Evolutionary conservation across 2,888 invertebrate species (phyloP).

Genomic region (Sussaba pulchella): DNA sequence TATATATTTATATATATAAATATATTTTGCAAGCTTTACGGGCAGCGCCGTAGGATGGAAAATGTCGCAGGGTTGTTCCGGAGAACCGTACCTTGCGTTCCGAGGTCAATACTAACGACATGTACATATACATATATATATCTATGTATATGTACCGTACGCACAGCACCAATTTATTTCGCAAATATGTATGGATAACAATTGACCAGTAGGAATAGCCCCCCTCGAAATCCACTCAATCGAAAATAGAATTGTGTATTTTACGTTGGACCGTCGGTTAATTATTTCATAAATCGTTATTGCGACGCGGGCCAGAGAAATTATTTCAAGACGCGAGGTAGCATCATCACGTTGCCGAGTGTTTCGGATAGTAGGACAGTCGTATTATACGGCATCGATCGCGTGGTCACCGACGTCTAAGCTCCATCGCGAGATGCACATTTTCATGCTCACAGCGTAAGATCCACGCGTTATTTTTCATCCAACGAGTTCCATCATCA

Average conservation of each 20-base stretch:
- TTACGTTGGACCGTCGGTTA: not conserved
- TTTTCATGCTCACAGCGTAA: conserved; percentile 34
- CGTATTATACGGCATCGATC: conserved; percentile 53
- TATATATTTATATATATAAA: not conserved
- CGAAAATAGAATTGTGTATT: not conserved
- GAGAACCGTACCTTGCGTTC: conserved; percentile 5
- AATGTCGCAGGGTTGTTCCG: conserved; percentile 25
- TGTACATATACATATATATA: too few species aligned
- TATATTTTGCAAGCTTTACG: conserved; percentile 7
- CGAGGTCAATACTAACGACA: conserved; percentile 25
- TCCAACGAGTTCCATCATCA: too few species aligned
- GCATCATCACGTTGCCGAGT: conserved; percentile 29
- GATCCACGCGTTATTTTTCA: too few species aligned
- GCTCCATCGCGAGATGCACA: conserved; percentile 40
- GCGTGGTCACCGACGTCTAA: conserved; percentile 22
- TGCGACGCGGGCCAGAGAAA: conserved; percentile 19
- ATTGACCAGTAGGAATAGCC: not conserved
- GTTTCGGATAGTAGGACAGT: conserved; percentile 37
- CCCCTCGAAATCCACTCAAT: not conserved
- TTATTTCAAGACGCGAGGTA: not conserved
- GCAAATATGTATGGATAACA: too few species aligned
- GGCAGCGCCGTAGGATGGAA: not conserved
- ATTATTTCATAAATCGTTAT: conserved; percentile 1
- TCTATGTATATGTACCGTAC: too few species aligned
- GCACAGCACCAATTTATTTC: conserved; percentile 8